Conservation (phyloP, 2,888 invertebrate species). For the Drosophila mimetica region DNA sequence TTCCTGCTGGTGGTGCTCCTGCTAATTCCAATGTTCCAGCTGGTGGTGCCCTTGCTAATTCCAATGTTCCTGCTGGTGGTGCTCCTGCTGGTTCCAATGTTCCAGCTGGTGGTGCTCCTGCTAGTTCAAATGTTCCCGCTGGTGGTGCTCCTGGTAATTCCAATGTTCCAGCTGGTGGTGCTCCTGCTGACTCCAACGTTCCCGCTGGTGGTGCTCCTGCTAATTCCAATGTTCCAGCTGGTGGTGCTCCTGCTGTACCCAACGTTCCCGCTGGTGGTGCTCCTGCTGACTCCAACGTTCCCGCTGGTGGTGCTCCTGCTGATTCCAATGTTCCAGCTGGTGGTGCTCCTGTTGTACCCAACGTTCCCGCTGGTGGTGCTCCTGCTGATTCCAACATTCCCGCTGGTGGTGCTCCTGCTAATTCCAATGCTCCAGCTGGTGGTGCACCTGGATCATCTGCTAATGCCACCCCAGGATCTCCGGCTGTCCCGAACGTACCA, state of each 20-base stretch:
- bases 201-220: too few species aligned
- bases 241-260: too few species aligned
- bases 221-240: too few species aligned
- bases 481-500: conserved; percentile 37
- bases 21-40: too few species aligned
- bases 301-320: conserved; percentile 29
- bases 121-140: too few species aligned
- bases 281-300: conserved; percentile 15
- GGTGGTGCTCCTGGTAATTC: too few species aligned
- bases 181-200: too few species aligned
- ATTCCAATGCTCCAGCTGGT: background rate
- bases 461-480: conserved; percentile 15
- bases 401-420: conserved; percentile 9
- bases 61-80: too few species aligned
- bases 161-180: too few species aligned
- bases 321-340: conserved; percentile 33
- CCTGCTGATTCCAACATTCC: conserved; percentile 28
- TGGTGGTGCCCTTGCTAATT: too few species aligned
- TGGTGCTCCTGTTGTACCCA: conserved; percentile 31
- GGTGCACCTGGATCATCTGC: conserved; percentile 1
- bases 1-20: conserved; percentile 2
- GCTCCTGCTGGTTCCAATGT: too few species aligned
- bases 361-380: conserved; percentile 24
- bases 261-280: background rate
- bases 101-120: too few species aligned